Conservation (phyloP, 1,140 invertebrate species). For the Drosophila obscura region DNA sequence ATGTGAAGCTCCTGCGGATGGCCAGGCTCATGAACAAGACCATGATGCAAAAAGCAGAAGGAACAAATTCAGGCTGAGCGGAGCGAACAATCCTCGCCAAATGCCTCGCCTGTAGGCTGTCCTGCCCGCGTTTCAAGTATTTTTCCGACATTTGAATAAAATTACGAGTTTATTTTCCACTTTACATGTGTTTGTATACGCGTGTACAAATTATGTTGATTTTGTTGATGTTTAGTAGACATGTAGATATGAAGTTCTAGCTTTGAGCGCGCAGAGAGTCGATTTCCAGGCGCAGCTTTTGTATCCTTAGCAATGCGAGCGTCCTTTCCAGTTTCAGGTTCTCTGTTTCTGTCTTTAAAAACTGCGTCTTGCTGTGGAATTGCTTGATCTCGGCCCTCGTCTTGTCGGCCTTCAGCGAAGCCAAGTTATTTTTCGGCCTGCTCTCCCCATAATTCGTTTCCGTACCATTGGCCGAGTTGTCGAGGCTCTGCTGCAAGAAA, state of each 20-base stretch:
- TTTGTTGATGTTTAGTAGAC: not conserved
- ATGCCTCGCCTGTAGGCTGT: not conserved
- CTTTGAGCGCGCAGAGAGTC: slow-evolving; percentile 25
- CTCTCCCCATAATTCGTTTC: not conserved
- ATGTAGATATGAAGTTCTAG: not conserved
- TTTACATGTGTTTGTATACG: not conserved
- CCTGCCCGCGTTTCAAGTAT: slow-evolving; percentile 11
- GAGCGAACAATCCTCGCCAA: slow-evolving; percentile 12
- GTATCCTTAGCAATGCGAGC: slow-evolving; percentile 27
- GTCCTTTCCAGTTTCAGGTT: slow-evolving; percentile 45
- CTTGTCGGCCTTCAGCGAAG: slow-evolving; percentile 37
- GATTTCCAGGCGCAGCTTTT: slow-evolving; percentile 47
- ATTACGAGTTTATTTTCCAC: not conserved
- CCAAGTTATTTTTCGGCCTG: slow-evolving; percentile 24
- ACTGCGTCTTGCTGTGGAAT: slow-evolving; percentile 40
- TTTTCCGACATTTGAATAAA: not conserved
- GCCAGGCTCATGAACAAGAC: slow-evolving; percentile 87
- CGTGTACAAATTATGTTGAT: not conserved
- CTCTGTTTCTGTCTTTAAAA: slow-evolving; percentile 42
- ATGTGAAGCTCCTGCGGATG: slow-evolving; percentile 89
- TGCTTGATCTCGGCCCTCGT: slow-evolving; percentile 39
- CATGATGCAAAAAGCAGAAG: slow-evolving; percentile 56
- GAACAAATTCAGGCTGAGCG: slow-evolving; percentile 37
- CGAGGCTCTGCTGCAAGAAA: slow-evolving; percentile 13
- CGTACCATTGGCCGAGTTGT: slow-evolving; percentile 3